These are phyloP conservation scores for Sapajus apella DNA, from an alignment of 2,113 vertebrate species.

Conservation along the genomic window DNA sequence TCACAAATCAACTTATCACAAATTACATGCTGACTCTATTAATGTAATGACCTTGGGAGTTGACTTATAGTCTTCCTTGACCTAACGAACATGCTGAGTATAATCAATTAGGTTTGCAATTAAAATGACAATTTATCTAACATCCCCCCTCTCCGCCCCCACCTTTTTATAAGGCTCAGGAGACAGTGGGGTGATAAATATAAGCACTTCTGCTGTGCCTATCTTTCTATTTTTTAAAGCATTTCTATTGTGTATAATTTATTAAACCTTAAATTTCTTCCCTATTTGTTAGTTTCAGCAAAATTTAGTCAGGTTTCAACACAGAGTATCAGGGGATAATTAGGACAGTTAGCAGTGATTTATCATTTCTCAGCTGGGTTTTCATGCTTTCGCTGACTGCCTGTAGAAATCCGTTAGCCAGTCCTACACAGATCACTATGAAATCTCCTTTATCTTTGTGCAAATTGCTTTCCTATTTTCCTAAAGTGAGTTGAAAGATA, in stretches of 20 bases:
- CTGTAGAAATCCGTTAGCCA: conserved; percentile 64
- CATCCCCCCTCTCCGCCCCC: conserved; percentile 65
- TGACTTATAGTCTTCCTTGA: conserved; percentile 83
- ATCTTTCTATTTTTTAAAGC: neutral
- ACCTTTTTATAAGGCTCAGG: conserved; percentile 71
- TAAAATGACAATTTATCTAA: conserved; percentile 86
- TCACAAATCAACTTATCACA: conserved; percentile 81
- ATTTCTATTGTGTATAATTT: conserved; percentile 74
- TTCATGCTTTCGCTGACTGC: conserved; percentile 70
- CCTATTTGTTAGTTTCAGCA: conserved; percentile 80
- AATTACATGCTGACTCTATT: conserved; percentile 84
- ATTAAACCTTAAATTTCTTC: conserved; percentile 69
- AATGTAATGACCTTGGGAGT: conserved; percentile 87
- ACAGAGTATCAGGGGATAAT: conserved; percentile 81
- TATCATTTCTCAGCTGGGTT: conserved; percentile 80
- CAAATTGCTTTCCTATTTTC: conserved; percentile 60
- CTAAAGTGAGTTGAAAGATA: conserved; percentile 55
- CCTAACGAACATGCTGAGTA: conserved; percentile 84
- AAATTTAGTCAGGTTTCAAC: conserved; percentile 80
- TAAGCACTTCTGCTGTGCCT: conserved; percentile 63
- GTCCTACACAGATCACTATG: conserved; percentile 37
- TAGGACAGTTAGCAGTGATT: conserved; percentile 81
- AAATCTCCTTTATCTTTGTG: conserved; percentile 63
- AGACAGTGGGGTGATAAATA: conserved; percentile 71
- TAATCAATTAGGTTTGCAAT: conserved; percentile 87